phyloP scores from a whole-genome alignment of 2,113 vertebrate species.

The Rattus rattus region DNA sequence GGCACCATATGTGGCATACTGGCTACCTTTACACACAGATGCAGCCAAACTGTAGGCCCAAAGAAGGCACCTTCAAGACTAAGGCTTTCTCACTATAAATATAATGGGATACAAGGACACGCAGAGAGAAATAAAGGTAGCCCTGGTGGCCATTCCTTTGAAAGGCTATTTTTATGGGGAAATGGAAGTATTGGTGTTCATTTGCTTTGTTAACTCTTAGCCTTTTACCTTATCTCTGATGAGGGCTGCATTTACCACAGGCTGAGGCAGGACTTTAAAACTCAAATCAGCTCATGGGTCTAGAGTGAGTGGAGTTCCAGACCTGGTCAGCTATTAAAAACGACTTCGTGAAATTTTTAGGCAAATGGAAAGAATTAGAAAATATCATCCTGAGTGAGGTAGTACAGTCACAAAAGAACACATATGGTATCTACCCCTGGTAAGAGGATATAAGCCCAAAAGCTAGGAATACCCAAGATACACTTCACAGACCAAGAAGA shows the following conservation, averaged over 20 bases:
- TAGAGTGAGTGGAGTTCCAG: not conserved
- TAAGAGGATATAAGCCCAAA: too few species aligned
- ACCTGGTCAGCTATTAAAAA: constrained; percentile 34
- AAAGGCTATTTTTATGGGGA: constrained; percentile 75
- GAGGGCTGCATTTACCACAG: constrained; percentile 70
- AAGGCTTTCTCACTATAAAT: not conserved
- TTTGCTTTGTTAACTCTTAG: constrained; percentile 57
- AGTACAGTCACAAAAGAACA: too few species aligned
- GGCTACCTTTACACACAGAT: constrained; percentile 26
- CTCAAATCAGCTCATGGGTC: constrained; percentile 79
- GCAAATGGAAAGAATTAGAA: too few species aligned
- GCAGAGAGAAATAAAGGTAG: constrained; percentile 29
- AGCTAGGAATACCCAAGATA: too few species aligned
- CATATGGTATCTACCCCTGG: too few species aligned
- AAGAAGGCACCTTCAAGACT: not conserved
- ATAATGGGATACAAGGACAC: not conserved
- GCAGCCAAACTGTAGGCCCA: not conserved
- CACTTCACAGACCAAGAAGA: too few species aligned
- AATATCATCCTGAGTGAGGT: too few species aligned
- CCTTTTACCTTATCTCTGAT: constrained; percentile 70
- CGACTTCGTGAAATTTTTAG: too few species aligned
- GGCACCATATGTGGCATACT: not conserved
- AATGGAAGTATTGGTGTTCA: constrained; percentile 15
- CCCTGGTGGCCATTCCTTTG: constrained; percentile 50
- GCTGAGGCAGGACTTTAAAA: constrained; percentile 82